phyloP scores from a whole-genome alignment of 2,113 vertebrate species.

The human region DNA sequence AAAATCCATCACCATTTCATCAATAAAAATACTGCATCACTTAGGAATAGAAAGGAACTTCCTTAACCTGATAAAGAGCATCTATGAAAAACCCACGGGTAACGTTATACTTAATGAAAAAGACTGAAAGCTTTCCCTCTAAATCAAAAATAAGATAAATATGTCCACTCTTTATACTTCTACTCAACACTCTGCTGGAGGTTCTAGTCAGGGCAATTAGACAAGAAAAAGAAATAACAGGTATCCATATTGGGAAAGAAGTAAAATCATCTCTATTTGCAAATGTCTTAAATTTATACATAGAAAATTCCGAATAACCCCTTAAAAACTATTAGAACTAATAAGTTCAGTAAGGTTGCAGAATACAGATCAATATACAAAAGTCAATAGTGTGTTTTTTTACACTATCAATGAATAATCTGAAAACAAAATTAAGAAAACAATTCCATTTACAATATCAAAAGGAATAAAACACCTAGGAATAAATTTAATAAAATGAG shows the following conservation, averaged over 20 bases:
- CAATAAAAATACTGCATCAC: not conserved
- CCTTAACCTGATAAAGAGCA: not conserved
- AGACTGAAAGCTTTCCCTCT: not conserved
- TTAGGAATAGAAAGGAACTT: not conserved
- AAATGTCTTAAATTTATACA: not conserved
- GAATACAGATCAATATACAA: not conserved
- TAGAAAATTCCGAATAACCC: not conserved
- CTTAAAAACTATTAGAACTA: not conserved
- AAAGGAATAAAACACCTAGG: not conserved
- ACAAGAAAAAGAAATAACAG: not conserved
- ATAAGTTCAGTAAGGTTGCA: not conserved
- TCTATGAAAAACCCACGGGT: not conserved
- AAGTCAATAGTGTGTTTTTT: not conserved
- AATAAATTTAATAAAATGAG: slow-evolving; percentile 5
- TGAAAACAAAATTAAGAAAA: slow-evolving; percentile 11
- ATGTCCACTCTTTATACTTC: not conserved
- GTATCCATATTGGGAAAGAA: not conserved
- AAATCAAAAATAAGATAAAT: not conserved
- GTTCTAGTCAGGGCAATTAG: not conserved
- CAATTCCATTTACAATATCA: not conserved
- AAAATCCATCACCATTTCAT: not conserved
- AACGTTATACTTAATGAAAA: not conserved
- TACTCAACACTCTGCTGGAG: not conserved
- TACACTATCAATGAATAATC: not conserved
- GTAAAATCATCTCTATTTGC: not conserved